Evolutionary conservation across 2,797 vertebrate genomes (phyloP).

Genomic region (Pangasius larnaudii): DNA sequence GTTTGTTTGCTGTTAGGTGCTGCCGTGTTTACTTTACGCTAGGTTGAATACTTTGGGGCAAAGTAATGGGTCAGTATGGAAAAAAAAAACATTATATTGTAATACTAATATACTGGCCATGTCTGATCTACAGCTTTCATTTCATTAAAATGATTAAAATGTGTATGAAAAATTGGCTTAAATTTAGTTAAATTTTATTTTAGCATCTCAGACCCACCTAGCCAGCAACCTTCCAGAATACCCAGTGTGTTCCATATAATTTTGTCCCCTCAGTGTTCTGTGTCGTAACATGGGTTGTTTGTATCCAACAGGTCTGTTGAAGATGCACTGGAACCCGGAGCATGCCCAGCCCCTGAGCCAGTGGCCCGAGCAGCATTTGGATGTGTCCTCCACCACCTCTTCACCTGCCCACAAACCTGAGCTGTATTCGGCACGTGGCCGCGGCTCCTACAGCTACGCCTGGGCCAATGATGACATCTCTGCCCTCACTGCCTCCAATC

Average conservation of each 20-base stretch:
- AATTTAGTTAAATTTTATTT: background rate
- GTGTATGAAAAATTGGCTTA: background rate
- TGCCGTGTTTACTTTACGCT: background rate
- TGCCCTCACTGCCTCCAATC: constrained; percentile 94
- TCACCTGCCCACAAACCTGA: constrained; percentile 95
- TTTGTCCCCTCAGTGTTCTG: background rate
- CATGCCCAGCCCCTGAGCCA: constrained; percentile 98
- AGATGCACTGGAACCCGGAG: constrained; percentile 99
- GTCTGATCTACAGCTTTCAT: background rate
- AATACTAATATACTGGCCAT: background rate
- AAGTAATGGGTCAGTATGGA: background rate
- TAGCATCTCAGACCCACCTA: background rate
- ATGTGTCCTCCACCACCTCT: constrained; percentile 95
- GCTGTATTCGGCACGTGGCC: constrained; percentile 79
- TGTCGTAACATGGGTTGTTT: constrained; percentile 28
- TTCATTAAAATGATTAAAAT: background rate
- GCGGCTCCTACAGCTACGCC: constrained; percentile 89
- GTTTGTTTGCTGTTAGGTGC: background rate
- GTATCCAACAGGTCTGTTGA: constrained; percentile 83
- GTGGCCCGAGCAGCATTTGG: constrained; percentile 99
- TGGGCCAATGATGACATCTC: constrained; percentile 99
- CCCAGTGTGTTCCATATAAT: background rate
- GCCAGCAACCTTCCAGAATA: background rate
- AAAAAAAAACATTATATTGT: background rate
- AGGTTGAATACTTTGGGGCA: background rate